Base-by-base conservation (phyloP, 2,888 invertebrate genomes). In the Drosophila neutralis region DNA sequence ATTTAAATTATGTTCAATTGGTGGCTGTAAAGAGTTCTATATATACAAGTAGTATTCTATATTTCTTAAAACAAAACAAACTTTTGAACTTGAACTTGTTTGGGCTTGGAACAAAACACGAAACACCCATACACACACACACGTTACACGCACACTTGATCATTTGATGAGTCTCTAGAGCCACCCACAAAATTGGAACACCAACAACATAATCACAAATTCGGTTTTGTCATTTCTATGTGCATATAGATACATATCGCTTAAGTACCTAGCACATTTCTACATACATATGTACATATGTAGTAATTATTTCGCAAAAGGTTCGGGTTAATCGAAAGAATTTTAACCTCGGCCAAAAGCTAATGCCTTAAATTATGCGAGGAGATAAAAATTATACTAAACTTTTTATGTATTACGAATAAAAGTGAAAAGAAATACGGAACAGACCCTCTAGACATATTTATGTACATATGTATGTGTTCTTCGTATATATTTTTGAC, bases 1-100 rank as follows among this genome's bases (percentile, higher is more conserved):
- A 60, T 49, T 56, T 61, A 70, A 38, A 40, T 67, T 54, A 59
- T 42, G 45, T 60, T 72, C n/a, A 51, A 56, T 68, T 59, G 68
- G 59, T 56, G 59, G 31, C 59, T 60, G 59, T 58, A 51, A 33
- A 73, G 68, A 56, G 42, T 42, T 48, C 24, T 66, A 45, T 66
- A 52, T 38, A 45, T 42, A 15, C 29, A 51, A 15, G 38, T 45
- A 49, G 42, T 75, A 42, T 38, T 61, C 45, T 57, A 45, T 68
- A 49, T 58, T 40, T 62, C 33, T 31, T 10, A 21, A 29, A 57
- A 57, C n/a, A 35, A 52, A 24, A 51, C 49, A 52, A 24, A 54
- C 49, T 65, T 57, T 76, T 36, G 56, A 70, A 61, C 45, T 71
- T 45, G 29, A 66, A 56, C 51, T 56, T 72, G 35, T 42, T 58